Evolutionary conservation across 2,888 invertebrate species (phyloP).

Genomic region (Lepetodrilus schrolli): DNA sequence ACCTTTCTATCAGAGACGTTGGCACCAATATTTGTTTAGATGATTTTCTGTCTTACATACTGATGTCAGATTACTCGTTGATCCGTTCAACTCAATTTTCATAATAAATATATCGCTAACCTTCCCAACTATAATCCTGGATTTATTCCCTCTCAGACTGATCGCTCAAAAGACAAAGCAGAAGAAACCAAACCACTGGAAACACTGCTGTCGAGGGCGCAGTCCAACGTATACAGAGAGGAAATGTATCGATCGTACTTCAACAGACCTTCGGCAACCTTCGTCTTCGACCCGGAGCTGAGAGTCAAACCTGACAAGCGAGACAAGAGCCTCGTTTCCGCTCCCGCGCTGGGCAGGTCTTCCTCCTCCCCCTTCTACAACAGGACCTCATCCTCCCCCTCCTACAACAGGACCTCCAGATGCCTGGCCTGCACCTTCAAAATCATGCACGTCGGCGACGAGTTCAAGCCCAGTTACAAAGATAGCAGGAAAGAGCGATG

Average conservation of each 20-base stretch:
- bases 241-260: conserved; percentile 2
- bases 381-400: too few species aligned
- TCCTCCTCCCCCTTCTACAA: not conserved
- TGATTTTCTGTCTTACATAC: too few species aligned
- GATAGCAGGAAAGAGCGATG: not conserved
- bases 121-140: too few species aligned
- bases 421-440: conserved; percentile 54
- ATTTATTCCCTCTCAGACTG: too few species aligned
- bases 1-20: too few species aligned
- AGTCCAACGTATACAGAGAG: not conserved
- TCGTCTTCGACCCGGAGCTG: not conserved
- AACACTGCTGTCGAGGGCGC: conserved; percentile 24
- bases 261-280: not conserved
- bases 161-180: too few species aligned
- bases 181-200: too few species aligned
- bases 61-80: too few species aligned
- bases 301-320: not conserved
- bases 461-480: not conserved
- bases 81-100: too few species aligned
- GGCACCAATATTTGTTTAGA: too few species aligned
- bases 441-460: conserved; percentile 42
- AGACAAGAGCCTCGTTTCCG: not conserved
- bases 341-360: not conserved
- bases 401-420: not conserved
- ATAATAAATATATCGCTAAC: too few species aligned